Percentiles rank a stretch among this genome's conserved stretches.
Evolutionary conservation across 2,888 invertebrate species (phyloP).

Genomic region (Augochlorella aurata): DNA sequence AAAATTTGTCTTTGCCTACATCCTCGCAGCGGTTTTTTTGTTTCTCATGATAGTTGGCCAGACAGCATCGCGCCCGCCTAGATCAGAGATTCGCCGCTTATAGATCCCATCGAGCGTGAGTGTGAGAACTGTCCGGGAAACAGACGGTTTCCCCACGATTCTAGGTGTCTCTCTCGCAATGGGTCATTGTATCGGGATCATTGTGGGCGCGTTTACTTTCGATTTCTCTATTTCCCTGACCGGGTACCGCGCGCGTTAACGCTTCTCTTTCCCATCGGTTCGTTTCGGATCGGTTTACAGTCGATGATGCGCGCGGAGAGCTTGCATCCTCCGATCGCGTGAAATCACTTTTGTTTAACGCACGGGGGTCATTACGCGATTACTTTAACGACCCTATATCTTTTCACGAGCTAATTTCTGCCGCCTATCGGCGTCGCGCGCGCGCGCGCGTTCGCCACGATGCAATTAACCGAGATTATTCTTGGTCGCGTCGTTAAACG

Average conservation of each 20-base stretch:
- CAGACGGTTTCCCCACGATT: constrained; percentile 19
- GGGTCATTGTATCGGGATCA: constrained; percentile 27
- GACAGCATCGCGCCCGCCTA: no score
- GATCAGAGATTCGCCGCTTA: not conserved
- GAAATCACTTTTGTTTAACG: constrained; percentile 20
- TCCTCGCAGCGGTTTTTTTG: no score
- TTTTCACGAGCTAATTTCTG: not conserved
- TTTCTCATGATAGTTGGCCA: no score
- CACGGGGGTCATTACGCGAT: not conserved
- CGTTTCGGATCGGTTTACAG: not conserved
- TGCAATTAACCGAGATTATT: constrained; percentile 6
- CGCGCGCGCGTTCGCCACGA: not conserved
- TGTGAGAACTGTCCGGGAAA: constrained; percentile 29
- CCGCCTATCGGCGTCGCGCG: not conserved
- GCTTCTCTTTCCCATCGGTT: not conserved
- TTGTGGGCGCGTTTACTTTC: constrained; percentile 18
- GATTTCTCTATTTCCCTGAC: constrained; percentile 20
- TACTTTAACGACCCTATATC: not conserved
- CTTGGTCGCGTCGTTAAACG: not conserved
- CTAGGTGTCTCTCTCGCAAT: not conserved
- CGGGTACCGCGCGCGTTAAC: not conserved
- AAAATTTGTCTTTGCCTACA: no score
- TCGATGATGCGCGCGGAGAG: no score
- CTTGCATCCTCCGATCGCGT: not conserved
- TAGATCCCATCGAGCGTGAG: constrained; percentile 1